Percentiles rank a stretch among this genome's conserved stretches.
phyloP scores from a whole-genome alignment of 1,140 invertebrate genomes.

The Papilio dardanus region DNA sequence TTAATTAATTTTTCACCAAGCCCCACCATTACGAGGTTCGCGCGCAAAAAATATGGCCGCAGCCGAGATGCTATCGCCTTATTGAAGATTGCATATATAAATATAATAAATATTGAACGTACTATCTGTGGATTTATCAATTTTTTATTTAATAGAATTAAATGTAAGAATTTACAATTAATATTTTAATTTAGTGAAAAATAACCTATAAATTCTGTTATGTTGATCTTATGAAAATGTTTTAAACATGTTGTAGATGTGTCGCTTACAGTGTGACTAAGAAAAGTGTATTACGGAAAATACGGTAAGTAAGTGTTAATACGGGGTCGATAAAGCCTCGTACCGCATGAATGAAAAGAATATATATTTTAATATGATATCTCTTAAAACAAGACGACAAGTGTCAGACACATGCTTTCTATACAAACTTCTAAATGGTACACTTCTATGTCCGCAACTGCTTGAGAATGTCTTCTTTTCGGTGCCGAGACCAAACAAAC shows the following conservation, averaged over 20 bases:
- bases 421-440: background rate
- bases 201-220: too few species aligned
- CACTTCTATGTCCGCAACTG: background rate
- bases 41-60: conserved; percentile 35
- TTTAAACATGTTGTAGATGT: too few species aligned
- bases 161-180: background rate
- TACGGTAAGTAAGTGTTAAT: too few species aligned
- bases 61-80: conserved; percentile 27
- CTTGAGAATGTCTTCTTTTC: background rate
- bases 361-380: too few species aligned
- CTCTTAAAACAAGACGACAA: background rate
- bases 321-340: too few species aligned
- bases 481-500: background rate
- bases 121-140: conserved; percentile 31
- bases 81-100: conserved; percentile 31
- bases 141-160: conserved; percentile 30
- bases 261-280: too few species aligned
- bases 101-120: conserved; percentile 36
- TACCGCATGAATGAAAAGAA: too few species aligned
- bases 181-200: background rate
- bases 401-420: background rate
- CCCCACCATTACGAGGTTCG: conserved; percentile 30
- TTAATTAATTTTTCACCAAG: conserved; percentile 37
- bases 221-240: too few species aligned
- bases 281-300: too few species aligned